phyloP scores from a whole-genome alignment of 2,888 invertebrate species.

The Cephus nigrinus region DNA sequence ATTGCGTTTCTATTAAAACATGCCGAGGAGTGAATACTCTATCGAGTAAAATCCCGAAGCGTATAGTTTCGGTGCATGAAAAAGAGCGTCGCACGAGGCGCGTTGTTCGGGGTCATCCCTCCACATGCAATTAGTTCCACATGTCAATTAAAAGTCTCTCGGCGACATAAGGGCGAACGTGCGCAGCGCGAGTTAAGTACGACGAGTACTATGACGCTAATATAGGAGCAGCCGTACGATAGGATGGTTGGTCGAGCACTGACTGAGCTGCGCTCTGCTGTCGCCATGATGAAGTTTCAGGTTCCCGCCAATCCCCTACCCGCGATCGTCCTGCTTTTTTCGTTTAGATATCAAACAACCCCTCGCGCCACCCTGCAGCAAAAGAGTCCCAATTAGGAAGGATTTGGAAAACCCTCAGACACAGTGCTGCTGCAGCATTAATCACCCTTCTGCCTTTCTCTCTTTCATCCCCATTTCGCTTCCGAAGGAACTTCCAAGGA shows the following conservation, averaged over 20 bases:
- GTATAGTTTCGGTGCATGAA: neutral
- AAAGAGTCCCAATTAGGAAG: neutral
- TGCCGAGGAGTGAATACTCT: slow-evolving; percentile 19
- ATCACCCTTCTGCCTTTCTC: neutral
- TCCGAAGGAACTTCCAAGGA: neutral
- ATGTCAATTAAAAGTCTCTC: neutral
- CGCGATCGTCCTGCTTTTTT: neutral
- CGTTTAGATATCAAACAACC: neutral
- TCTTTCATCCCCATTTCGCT: neutral
- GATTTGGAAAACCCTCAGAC: neutral
- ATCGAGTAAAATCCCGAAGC: neutral
- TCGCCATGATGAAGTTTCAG: slow-evolving; percentile 35
- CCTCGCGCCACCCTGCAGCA: neutral
- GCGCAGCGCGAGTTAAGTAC: neutral
- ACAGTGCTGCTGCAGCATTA: neutral
- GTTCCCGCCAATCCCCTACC: slow-evolving; percentile 48
- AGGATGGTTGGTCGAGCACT: slow-evolving; percentile 52
- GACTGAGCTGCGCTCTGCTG: slow-evolving; percentile 47
- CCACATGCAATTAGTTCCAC: neutral
- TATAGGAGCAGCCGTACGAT: slow-evolving; percentile 34
- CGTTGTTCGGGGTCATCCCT: neutral
- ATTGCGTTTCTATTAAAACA: slow-evolving; percentile 49
- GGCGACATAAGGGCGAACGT: neutral
- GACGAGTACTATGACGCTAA: neutral
- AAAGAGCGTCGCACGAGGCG: neutral